Percentiles rank a stretch among this genome's conserved stretches.
Conservation (phyloP, 2,888 invertebrate genomes). For the Lydus trimaculatus region DNA sequence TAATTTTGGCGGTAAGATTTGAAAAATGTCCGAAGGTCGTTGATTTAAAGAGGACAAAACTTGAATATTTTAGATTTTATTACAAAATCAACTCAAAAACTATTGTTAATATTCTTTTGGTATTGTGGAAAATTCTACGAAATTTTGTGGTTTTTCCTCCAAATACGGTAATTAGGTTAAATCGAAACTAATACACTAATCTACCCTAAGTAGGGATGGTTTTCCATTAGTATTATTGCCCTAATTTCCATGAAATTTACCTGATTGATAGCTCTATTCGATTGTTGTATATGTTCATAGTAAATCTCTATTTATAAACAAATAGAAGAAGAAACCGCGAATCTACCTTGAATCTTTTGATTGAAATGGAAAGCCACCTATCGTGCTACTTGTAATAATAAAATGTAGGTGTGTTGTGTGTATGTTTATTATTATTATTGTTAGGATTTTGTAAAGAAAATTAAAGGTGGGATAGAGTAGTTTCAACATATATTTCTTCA, state of each 20-base stretch:
- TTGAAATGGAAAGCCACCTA: neutral
- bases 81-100: neutral
- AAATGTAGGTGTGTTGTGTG: constrained; percentile 25
- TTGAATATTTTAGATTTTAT: neutral
- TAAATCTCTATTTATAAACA: neutral
- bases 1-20: neutral
- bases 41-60: neutral
- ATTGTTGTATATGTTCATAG: neutral
- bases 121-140: neutral
- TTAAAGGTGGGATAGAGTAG: constrained; percentile 27
- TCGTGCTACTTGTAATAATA: neutral
- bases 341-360: neutral
- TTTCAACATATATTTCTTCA: constrained; percentile 22
- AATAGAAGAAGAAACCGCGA: neutral
- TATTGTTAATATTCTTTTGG: neutral
- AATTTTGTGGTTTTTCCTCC: neutral
- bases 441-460: constrained; percentile 9
- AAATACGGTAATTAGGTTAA: neutral
- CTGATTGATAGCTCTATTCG: neutral
- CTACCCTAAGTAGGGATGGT: neutral
- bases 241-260: neutral
- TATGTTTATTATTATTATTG: neutral
- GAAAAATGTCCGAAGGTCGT: neutral
- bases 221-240: neutral
- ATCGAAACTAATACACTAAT: neutral